Conservation (phyloP, 1,140 invertebrate genomes). For the Ectropis grisescens region DNA sequence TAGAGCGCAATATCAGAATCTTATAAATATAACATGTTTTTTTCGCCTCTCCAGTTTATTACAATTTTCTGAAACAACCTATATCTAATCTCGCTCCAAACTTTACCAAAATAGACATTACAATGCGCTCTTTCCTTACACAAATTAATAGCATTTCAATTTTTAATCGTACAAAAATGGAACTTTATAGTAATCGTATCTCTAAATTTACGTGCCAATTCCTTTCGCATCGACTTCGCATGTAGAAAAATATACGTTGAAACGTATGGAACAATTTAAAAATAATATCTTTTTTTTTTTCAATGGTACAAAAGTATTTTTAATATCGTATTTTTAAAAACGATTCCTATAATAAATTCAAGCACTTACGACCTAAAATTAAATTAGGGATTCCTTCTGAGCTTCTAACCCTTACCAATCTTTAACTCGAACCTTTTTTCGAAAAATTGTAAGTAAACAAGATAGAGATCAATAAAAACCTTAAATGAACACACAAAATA, state of each 20-base stretch:
- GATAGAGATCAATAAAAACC: conserved; percentile 56
- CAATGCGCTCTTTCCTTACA: conserved; percentile 60
- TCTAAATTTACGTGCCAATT: conserved; percentile 48
- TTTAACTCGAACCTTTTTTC: conserved; percentile 41
- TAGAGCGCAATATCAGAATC: conserved; percentile 42
- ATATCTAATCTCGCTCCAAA: conserved; percentile 58
- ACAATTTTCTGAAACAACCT: conserved; percentile 70
- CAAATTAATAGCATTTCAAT: conserved; percentile 49
- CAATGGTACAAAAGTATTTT: conserved; percentile 42
- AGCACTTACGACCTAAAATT: conserved; percentile 58
- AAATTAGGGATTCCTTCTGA: conserved; percentile 59
- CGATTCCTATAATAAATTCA: conserved; percentile 44
- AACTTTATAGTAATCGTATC: conserved; percentile 39
- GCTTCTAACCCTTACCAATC: conserved; percentile 33
- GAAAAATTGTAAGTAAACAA: conserved; percentile 66
- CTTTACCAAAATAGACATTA: conserved; percentile 67
- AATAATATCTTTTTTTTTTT: conserved; percentile 60
- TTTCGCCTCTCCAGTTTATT: conserved; percentile 59
- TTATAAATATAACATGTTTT: conserved; percentile 67
- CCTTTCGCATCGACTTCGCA: conserved; percentile 51
- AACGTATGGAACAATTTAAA: conserved; percentile 47
- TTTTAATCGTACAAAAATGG: conserved; percentile 53
- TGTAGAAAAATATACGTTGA: conserved; percentile 66
- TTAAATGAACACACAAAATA: conserved; percentile 21
- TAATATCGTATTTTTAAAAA: conserved; percentile 44